Evolutionary conservation across 2,113 vertebrate genomes (phyloP), one percentile per base, ranked within the genome.

Genomic region (Callaeas wilsoni): DNA sequence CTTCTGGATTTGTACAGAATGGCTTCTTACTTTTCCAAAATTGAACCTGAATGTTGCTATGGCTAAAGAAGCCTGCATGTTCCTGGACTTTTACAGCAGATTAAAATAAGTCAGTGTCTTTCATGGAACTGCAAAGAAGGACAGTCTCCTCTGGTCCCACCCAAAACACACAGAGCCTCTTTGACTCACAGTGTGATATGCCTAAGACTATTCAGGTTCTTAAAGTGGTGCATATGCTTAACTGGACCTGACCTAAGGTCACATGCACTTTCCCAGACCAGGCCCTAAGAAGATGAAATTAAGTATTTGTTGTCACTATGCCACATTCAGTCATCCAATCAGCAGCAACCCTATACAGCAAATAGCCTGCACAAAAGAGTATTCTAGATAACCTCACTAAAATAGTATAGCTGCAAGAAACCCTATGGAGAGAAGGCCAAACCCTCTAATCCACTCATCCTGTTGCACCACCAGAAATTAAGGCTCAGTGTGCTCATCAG

Each of bases 381-480:
- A 88, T 88, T 65, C 53, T 67, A 17, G 30, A 74, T 67, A 74
- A 84, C 47, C 39, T 76, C 35, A 47, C 44, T 55, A 35, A 75
- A 91, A 56, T 6, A 55, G 42, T 37, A 70, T 6, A 80, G 55
- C 41, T 90, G 71, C 46, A 92, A 83, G 42, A 96, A 84, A 50
- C 44, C 70, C 59, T 56, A 7, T 3, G 37, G 52, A 84, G 60
- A 86, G 29, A 69, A 86, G n/a, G 33, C 39, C 71, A 55, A 77
- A 74, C 25, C 32, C 49, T 83, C 64, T 52, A 81, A 74, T 87
- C 39, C 60, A 44, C 32, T 90, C 76, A 78, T 93, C 69, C 80
- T 75, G 62, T 89, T 68, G 74, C 63, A 87, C 39, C 59, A 80
- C 55, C 47, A 83, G 59, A 87, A 89, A 67, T 94, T 96, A 96